Evolutionary conservation across 2,888 invertebrate species (phyloP).

Genomic region (Drosophila macrospina): DNA sequence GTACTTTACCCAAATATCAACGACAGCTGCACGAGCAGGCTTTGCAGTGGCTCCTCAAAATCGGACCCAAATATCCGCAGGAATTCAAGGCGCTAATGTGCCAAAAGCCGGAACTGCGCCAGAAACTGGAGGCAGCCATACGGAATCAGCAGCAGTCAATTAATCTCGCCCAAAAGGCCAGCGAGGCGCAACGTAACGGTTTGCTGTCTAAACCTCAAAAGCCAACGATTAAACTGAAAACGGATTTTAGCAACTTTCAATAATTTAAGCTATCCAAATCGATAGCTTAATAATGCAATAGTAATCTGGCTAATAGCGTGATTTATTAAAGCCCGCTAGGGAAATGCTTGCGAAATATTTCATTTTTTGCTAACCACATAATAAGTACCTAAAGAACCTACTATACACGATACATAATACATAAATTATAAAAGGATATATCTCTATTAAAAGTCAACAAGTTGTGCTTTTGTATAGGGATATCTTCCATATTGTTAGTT

Average conservation of each 20-base stretch:
- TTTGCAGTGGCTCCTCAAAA: conserved; percentile 94
- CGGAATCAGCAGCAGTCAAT: conserved; percentile 89
- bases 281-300: conserved; percentile 14
- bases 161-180: conserved; percentile 85
- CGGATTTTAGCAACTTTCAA: conserved; percentile 97
- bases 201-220: conserved; percentile 85
- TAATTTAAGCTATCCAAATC: conserved; percentile 81
- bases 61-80: conserved; percentile 96
- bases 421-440: conserved; percentile 28
- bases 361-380: conserved; percentile 54
- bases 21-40: conserved; percentile 94
- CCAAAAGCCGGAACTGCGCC: conserved; percentile 91
- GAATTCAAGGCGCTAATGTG: conserved; percentile 97
- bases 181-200: conserved; percentile 85
- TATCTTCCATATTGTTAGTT: conserved; percentile 65
- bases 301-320: conserved; percentile 36
- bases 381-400: conserved; percentile 55
- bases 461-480: conserved; percentile 21
- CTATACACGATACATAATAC: conserved; percentile 12
- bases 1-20: conserved; percentile 88
- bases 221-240: conserved; percentile 96
- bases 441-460: conserved; percentile 22
- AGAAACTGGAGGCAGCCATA: conserved; percentile 94
- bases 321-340: conserved; percentile 30
- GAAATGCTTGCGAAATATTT: conserved; percentile 34